Conservation (phyloP, 2,797 vertebrate genomes). For the Labroides dimidiatus region DNA sequence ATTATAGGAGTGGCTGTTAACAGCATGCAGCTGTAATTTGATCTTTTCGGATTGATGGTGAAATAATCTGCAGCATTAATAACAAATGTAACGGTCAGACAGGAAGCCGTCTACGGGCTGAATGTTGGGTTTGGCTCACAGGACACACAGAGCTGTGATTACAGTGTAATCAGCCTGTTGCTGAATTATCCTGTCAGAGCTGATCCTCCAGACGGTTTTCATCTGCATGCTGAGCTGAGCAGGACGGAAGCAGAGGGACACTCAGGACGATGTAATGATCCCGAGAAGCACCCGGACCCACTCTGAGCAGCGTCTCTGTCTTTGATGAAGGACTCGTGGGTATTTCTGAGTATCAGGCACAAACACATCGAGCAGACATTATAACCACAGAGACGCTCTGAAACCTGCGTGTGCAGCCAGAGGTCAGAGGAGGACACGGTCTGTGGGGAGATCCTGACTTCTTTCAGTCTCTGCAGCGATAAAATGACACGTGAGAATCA, state of each 20-base stretch:
- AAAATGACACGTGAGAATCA: constrained; percentile 36
- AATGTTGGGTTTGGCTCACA: constrained; percentile 50
- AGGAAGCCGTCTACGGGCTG: constrained; percentile 39
- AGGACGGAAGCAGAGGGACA: constrained; percentile 59
- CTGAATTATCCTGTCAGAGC: constrained; percentile 72
- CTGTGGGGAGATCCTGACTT: constrained; percentile 24
- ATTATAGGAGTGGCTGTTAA: too few relatives aligned
- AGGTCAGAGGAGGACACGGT: constrained; percentile 17
- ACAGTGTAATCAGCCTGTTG: constrained; percentile 66
- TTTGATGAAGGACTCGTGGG: constrained; percentile 68
- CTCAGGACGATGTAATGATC: constrained; percentile 73
- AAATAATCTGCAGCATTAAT: too few relatives aligned
- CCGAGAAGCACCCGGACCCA: constrained; percentile 66
- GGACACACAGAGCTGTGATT: constrained; percentile 54
- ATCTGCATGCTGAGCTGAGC: constrained; percentile 56
- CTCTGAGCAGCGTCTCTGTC: constrained; percentile 65
- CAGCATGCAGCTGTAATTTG: too few relatives aligned
- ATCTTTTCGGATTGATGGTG: neutral
- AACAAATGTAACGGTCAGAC: neutral
- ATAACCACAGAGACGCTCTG: constrained; percentile 21
- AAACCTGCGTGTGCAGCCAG: constrained; percentile 6
- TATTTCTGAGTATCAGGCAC: constrained; percentile 48
- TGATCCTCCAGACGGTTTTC: constrained; percentile 61
- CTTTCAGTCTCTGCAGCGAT: constrained; percentile 25
- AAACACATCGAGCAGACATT: constrained; percentile 2